Evolutionary conservation across 2,888 invertebrate genomes (phyloP).

Genomic region (Craniophora ligustri): DNA sequence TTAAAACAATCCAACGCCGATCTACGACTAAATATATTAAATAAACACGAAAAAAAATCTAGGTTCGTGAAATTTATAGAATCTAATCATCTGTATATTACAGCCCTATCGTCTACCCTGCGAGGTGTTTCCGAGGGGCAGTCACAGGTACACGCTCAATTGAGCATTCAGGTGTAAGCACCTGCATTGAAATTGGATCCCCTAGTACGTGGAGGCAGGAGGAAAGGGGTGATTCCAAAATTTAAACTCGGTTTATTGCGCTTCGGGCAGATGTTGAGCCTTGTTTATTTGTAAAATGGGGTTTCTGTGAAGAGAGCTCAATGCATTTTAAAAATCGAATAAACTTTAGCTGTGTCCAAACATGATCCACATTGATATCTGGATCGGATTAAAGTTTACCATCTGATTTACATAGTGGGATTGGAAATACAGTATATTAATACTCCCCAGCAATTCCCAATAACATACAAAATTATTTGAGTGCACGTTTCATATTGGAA

Average conservation of each 20-base stretch:
- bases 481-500: constrained; percentile 32
- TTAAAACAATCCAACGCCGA: no score
- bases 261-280: constrained; percentile 1
- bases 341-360: no score
- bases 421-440: no score
- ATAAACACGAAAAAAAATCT: no score
- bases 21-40: no score
- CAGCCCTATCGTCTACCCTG: constrained; percentile 18
- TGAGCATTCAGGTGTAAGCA: constrained; percentile 31
- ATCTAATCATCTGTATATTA: constrained; percentile 2
- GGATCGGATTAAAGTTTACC: no score
- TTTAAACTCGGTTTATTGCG: constrained; percentile 30
- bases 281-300: constrained; percentile 28
- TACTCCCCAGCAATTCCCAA: no score
- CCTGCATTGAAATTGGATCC: constrained; percentile 47
- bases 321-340: constrained; percentile 10
- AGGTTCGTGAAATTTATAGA: constrained; percentile 10
- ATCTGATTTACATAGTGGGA: no score
- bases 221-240: constrained; percentile 24
- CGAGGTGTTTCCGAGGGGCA: constrained; percentile 20
- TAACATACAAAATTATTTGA: constrained; percentile 17
- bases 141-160: constrained; percentile 26
- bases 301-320: neutral
- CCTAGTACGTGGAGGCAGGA: constrained; percentile 15
- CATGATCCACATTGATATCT: no score